Base-by-base conservation (phyloP, 2,113 vertebrate species). In the Gambusia affinis region DNA sequence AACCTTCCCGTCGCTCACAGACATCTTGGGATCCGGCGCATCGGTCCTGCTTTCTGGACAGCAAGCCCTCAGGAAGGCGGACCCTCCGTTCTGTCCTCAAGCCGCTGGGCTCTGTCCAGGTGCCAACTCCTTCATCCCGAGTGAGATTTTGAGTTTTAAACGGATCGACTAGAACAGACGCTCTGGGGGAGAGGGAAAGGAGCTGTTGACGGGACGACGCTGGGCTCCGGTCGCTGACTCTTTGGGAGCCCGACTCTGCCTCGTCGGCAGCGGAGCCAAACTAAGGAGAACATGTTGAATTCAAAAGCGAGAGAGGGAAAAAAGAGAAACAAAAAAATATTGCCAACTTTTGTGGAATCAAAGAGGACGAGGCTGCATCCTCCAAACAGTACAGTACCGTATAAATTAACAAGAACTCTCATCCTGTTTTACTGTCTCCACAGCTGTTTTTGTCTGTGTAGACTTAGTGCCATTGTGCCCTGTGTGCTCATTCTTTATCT, bases 381-480 rank as follows among this genome's bases (percentile, higher is more conserved):
- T 81, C 64, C 83, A 60, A 37, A 77, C 83, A 87, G 76, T 87
- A 82, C 85, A 90, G 85, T 76, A 91, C 75, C 85, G 80, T 89
- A 85, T 90, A 87, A 87, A 87, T 92, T 88, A 88, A 88, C 83
- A 77, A 90, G 81, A 91, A 86, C 80, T 88, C 69, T 90, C 84
- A 85, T 91, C 87, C 80, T 80, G 85, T 88, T 88, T 73, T 84
- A 84, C 73, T 81, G 89, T 91, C 87, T 88, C 73, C 88, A 90
- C 90, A 85, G 89, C 89, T 87, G 82, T 90, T 92, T 91, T 92
- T 87, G 79, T 92, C 87, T 87, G 91, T 92, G 87, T 89, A 70
- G 91, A 92, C 90, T 86, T 88, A 85, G 85, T 91, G 91, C 90
- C 92, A 91, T 93, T 83, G 89, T 92, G 87, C 89, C 86, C 88